Evolutionary conservation across 1,140 invertebrate species (phyloP).

Genomic region (Orchestia grillus): DNA sequence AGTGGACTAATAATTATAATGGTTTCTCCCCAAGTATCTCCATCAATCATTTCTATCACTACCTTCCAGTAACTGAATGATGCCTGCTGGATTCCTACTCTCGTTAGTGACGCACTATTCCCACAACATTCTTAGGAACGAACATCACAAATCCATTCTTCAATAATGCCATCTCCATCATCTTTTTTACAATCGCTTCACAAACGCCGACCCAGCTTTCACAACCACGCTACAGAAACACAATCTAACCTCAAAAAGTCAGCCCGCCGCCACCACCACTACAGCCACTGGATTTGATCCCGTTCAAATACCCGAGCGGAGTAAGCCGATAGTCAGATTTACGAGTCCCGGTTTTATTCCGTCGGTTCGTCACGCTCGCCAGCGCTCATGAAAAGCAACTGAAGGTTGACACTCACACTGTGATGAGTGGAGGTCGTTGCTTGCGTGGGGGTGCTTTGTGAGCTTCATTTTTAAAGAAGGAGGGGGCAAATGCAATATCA

Average conservation of each 20-base stretch:
- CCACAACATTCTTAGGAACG: too few relatives aligned
- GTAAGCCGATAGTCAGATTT: constrained; percentile 7
- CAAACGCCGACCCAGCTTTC: not conserved
- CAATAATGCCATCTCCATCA: not conserved
- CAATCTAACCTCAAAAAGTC: not conserved
- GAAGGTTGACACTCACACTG: not conserved
- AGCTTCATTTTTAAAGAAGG: not conserved
- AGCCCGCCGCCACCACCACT: not conserved
- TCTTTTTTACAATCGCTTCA: not conserved
- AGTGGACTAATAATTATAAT: too few relatives aligned
- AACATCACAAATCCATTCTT: too few relatives aligned
- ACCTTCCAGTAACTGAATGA: too few relatives aligned
- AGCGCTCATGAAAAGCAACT: not conserved
- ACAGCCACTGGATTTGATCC: not conserved
- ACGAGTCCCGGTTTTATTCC: not conserved
- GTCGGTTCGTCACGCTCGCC: not conserved
- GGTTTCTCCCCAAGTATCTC: too few relatives aligned
- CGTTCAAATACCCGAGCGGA: not conserved
- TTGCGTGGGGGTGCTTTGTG: not conserved
- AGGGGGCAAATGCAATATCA: not conserved
- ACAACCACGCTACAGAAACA: not conserved
- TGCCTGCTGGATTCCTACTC: too few relatives aligned
- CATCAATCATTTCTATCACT: too few relatives aligned
- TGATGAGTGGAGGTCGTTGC: not conserved
- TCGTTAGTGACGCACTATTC: too few relatives aligned